These are phyloP conservation scores for Lutraria lutraria DNA, from an alignment of 2,888 invertebrate species.

Conservation along the genomic window DNA sequence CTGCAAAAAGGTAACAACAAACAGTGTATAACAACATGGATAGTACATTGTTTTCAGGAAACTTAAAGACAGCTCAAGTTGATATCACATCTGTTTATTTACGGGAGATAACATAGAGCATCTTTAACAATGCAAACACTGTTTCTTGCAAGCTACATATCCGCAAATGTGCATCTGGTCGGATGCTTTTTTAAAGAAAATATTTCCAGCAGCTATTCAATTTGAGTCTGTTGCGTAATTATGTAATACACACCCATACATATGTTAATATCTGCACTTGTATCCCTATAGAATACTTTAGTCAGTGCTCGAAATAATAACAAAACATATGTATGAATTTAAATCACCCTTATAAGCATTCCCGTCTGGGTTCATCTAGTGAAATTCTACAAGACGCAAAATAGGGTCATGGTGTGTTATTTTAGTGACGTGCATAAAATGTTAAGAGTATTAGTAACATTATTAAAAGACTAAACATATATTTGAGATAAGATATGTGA, in stretches of 20 bases:
- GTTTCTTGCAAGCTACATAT: background rate
- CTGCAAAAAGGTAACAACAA: conserved; percentile 21
- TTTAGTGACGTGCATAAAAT: no score
- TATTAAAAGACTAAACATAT: no score
- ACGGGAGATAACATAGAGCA: background rate
- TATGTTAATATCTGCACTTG: background rate
- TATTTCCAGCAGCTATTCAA: background rate
- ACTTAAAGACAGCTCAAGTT: background rate
- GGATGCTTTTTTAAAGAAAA: background rate
- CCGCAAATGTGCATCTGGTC: background rate
- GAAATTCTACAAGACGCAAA: no score
- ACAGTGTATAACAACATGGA: background rate
- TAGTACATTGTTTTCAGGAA: background rate
- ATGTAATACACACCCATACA: background rate
- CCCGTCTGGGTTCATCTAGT: no score
- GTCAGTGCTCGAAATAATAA: no score
- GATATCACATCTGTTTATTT: background rate
- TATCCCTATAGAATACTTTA: no score
- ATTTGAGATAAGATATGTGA: no score
- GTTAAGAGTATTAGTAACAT: no score
- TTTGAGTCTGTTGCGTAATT: background rate
- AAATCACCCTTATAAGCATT: no score
- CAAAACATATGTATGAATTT: no score
- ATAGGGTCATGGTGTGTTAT: no score
- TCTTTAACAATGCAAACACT: background rate